Base-by-base conservation (phyloP, 2,797 vertebrate species). In the Podargus strigoides region DNA sequence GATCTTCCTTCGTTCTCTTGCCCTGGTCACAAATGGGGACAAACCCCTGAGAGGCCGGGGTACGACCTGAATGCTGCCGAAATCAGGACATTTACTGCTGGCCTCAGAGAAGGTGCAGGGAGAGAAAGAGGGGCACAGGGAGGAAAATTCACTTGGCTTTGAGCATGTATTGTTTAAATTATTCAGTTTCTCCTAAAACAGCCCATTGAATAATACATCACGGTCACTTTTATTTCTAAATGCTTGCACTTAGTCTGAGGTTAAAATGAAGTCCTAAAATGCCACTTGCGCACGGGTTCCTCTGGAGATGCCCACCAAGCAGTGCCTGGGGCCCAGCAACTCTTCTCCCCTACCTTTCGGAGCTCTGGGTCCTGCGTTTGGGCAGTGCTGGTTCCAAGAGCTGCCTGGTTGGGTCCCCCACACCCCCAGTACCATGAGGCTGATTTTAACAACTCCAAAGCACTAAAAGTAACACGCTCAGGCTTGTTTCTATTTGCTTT, bases 101-200 rank as follows among this genome's bases (percentile, higher is more conserved):
- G 46, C 68, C n/a, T 58, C 42, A 26, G 84, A 55, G 86, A 80
- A 39, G 27, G 70, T 56, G 55, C 44, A 63, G 14, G 0, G 6
- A 73, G 50, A 67, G 30, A 14, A 78, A n/a, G 14, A 1, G 42
- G 23, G 28, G 21, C 21, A 68, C 34, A 41, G 30, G 74, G 44
- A 77, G 24, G 41, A 70, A 60, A 91, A 89, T 12, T 16, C 30
- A 27, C 72, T 92, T 41, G 59, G 22, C 22, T 74, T 80, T 70
- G 58, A 42, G 41, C 17, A 4, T 39, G 47, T 47, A 44, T 69
- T 69, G 32, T 67, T 87, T 95, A 27, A 93, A 94, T 97, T 85
- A 95, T 93, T 94, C 62, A 91, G 69, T 58, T 76, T 70, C 60
- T 59, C 78, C 85, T 86, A 72, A 91, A 96, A 6, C 79, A 84